phyloP scores from a whole-genome alignment of 2,797 vertebrate species.

The Lacerta agilis region DNA sequence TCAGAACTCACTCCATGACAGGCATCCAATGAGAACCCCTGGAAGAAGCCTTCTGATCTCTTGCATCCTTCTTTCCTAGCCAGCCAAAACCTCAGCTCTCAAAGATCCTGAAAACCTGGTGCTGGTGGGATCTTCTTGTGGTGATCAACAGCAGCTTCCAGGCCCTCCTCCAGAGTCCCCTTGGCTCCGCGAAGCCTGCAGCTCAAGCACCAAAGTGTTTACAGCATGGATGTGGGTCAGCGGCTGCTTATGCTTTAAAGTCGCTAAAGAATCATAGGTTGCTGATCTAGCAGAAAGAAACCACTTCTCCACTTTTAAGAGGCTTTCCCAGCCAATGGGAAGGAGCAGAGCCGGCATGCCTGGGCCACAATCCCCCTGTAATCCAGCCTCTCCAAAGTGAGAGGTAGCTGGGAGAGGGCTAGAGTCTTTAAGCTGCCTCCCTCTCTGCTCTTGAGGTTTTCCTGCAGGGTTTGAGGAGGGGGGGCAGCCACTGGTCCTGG shows the following conservation, averaged over 20 bases:
- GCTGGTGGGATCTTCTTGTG: neutral
- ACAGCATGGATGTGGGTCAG: constrained; percentile 53
- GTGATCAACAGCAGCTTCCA: rapidly evolving
- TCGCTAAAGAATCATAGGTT: constrained; percentile 31
- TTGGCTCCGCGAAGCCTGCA: neutral
- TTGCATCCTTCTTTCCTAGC: rapidly evolving
- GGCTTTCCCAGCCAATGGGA: constrained; percentile 71
- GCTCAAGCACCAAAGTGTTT: neutral
- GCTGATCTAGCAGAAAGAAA: constrained; percentile 69
- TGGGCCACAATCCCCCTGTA: constrained; percentile 52
- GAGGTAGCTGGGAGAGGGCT: neutral
- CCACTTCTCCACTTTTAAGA: constrained; percentile 73
- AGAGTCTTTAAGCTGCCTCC: constrained; percentile 15
- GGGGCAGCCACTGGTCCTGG: neutral
- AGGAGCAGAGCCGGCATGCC: constrained; percentile 55
- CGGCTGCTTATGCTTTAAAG: constrained; percentile 61
- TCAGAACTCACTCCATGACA: constrained; percentile 53
- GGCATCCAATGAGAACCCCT: neutral
- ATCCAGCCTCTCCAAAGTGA: constrained; percentile 45
- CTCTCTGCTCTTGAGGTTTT: neutral
- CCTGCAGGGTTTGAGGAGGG: too few species aligned
- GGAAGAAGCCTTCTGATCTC: neutral
- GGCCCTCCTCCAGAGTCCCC: neutral
- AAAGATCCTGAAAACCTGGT: neutral
- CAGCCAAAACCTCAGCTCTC: neutral